Evolutionary conservation across 2,797 vertebrate genomes (phyloP).

Genomic region (Mareca penelope): DNA sequence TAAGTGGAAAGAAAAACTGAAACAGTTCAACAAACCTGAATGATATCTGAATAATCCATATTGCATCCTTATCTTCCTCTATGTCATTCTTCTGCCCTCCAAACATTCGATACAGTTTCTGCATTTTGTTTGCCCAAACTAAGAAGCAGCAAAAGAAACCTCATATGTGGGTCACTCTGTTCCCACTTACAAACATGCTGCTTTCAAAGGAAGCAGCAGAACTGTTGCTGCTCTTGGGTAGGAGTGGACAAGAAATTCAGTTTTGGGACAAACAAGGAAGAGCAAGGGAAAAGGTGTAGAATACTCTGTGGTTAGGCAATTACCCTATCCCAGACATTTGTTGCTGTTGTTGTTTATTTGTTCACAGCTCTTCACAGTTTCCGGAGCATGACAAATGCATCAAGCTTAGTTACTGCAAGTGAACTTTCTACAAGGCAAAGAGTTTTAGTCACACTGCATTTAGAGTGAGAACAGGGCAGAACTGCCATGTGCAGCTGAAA

Average conservation of each 20-base stretch:
- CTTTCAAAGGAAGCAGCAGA: background rate
- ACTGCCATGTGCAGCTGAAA: background rate
- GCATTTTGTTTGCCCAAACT: background rate
- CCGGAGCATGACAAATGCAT: constrained; percentile 7
- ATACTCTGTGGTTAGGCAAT: background rate
- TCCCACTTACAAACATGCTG: rapidly evolving
- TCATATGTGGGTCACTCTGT: background rate
- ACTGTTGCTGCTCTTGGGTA: background rate
- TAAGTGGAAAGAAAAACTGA: background rate
- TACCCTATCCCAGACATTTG: background rate
- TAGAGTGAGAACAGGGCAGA: constrained; percentile 1
- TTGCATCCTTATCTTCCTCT: background rate
- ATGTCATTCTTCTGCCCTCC: background rate
- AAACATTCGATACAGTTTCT: rapidly evolving
- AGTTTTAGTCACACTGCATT: constrained; percentile 3
- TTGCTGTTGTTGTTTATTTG: background rate
- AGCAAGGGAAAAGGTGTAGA: background rate
- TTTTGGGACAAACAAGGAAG: background rate
- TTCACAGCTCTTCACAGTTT: background rate
- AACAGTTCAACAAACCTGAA: background rate
- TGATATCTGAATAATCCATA: background rate
- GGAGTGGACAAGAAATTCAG: background rate
- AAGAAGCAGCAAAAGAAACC: background rate
- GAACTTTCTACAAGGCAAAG: constrained; percentile 3
- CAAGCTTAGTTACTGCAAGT: background rate